Evolutionary conservation across 2,113 vertebrate species (phyloP).

Genomic region (Engystomops pustulosus): DNA sequence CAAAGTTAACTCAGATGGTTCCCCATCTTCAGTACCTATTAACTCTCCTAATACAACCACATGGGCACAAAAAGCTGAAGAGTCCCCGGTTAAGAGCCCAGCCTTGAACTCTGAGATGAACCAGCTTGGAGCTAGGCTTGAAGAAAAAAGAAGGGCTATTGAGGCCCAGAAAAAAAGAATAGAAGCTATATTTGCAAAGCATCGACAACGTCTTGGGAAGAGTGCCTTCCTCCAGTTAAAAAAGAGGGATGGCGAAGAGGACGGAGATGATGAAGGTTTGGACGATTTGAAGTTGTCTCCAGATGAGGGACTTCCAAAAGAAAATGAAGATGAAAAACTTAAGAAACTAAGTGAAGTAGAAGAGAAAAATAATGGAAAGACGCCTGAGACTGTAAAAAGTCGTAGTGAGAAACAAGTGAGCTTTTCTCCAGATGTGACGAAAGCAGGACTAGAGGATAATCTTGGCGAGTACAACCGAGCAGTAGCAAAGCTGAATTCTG

Average conservation of each 20-base stretch:
- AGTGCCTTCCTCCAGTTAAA: constrained; percentile 88
- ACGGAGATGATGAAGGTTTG: constrained; percentile 60
- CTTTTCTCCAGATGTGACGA: constrained; percentile 78
- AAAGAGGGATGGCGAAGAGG: constrained; percentile 69
- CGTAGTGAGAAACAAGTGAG: constrained; percentile 74
- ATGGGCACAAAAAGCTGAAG: constrained; percentile 74
- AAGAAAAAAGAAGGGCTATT: constrained; percentile 90
- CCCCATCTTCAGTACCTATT: constrained; percentile 33
- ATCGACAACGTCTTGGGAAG: constrained; percentile 88
- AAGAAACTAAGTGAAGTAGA: constrained; percentile 37
- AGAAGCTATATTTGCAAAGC: constrained; percentile 92
- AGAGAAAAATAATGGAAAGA: constrained; percentile 61
- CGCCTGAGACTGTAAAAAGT: constrained; percentile 54
- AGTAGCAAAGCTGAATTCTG: constrained; percentile 85
- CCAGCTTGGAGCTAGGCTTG: constrained; percentile 82
- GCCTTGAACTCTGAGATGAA: constrained; percentile 85
- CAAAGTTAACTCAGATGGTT: constrained; percentile 66
- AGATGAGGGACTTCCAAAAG: constrained; percentile 74
- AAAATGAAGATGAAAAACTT: constrained; percentile 64
- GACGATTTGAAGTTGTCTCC: constrained; percentile 70
- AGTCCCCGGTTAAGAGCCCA: constrained; percentile 78
- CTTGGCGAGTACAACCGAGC: constrained; percentile 90
- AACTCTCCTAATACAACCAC: constrained; percentile 66
- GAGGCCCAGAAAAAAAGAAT: constrained; percentile 94
- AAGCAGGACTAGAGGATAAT: constrained; percentile 65